Base-by-base conservation (phyloP, 1,140 invertebrate species). In the Hermatobates lingyangjiaoensis region DNA sequence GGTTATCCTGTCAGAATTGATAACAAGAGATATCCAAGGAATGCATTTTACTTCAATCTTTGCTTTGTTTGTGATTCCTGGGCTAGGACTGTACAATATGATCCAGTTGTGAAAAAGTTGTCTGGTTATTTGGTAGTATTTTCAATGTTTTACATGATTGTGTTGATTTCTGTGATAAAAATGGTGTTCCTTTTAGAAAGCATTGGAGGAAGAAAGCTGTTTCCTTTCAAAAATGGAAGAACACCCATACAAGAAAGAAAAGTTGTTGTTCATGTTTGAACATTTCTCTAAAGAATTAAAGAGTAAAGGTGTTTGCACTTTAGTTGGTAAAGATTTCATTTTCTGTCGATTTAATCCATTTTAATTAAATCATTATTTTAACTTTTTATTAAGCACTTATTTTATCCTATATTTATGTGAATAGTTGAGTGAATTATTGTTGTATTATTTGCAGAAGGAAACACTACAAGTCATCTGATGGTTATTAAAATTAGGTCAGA, bases 31-130 rank as follows among this genome's bases (percentile, higher is more conserved):
- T 96, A 96, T 72, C 77, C 80, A n/a, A 71, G 93, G 54, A 96
- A 97, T 71, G 83, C 87, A 25, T 85, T 90, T 58, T 82, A 93
- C 49, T 97, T 96, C 66, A 97, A 97, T 68, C 65, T 95, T 2
- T 95, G 91, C 64, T 93, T 97, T 67, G 89, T 95, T 0, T 95
- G 88, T 64, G 83, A 92, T 60, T 79, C 81, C 27, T 81, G 81
- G 68, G 81, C 86, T 0, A 75, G 86, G 48, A 90, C 88, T 15
- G 81, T 89, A 1, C 86, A 90, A 59, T 95, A 93, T 70, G 91
- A 95, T 64, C 77, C 85, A 0, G 83, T 94, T 40, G 84, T 95
- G 0, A 90, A 87, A 59, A 94, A 95, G 64, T 74, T 96, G 44
- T 86, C 87, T 0, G 83, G 90, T 64, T 93, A 92, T 68, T 72